Evolutionary conservation across 2,113 vertebrate species (phyloP), one percentile per base, ranked within the genome.

Genomic region (Rhabdomys dilectus): DNA sequence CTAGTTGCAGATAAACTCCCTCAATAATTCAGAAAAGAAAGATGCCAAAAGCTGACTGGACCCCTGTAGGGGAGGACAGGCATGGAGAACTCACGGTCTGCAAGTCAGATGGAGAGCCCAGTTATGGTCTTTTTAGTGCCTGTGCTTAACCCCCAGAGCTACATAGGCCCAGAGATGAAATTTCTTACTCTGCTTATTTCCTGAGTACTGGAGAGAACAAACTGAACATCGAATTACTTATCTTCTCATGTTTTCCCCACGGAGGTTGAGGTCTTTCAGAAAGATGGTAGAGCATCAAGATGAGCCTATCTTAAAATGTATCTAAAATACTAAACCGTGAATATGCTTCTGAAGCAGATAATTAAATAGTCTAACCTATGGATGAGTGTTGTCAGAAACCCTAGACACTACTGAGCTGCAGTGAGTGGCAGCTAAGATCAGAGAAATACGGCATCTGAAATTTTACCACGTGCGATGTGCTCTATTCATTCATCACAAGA

Each of bases 291-390:
- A 77, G 51, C 68, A 89, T 88, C 87, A 89, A 93, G 66, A 85
- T 34, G 31, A 72, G 70, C 36, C 62, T 85, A 15, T 70, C 56
- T 36, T 91, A 78, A 94, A 89, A 85, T 12, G 66, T 56, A 11
- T 26, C 56, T 68, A 39, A 45, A 93, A 76, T 22, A 72, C 39
- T 77, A 31, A 70, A 34, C 31, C 24, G 31, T n/a, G 64, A 86
- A 66, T 82, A 29, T 68, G 15, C 51, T 88, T 97, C 64, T 80
- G n/a, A 91, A 88, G 81, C 78, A 95, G 82, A 86, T 88, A 31
- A 88, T 91, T 76, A 84, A 81, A 94, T 56, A 76, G 42, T 51
- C 68, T 39, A 80, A 86, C 85, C 85, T 73, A 82, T 60, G 89
- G 72, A 21, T 86, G 51, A 3, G 48, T 70, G 66, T 39, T 21